phyloP scores from a whole-genome alignment of 2,113 vertebrate genomes.

The Cisticola juncidis region DNA sequence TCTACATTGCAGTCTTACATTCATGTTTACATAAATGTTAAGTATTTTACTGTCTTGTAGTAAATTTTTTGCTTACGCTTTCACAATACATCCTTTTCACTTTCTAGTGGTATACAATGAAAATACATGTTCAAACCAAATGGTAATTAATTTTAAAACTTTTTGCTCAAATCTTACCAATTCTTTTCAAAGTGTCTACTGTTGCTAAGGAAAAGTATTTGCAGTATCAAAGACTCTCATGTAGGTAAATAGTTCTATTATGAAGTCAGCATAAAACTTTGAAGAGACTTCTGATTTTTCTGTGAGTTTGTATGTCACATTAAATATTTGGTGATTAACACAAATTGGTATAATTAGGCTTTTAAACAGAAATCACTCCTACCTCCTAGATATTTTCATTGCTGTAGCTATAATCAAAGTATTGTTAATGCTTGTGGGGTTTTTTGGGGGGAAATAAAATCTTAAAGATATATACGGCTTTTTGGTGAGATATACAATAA shows the following conservation, averaged over 20 bases:
- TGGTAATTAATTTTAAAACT: neutral
- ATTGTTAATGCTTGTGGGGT: neutral
- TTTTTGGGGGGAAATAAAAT: neutral
- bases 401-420: neutral
- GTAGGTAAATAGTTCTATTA: neutral
- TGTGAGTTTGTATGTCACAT: neutral
- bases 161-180: neutral
- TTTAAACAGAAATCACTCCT: neutral
- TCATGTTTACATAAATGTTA: neutral
- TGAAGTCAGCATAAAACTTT: neutral
- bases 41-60: neutral
- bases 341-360: fast-evolving
- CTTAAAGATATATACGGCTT: neutral
- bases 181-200: neutral
- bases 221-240: neutral
- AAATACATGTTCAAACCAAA: neutral
- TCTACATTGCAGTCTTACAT: neutral
- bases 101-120: fast-evolving
- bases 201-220: neutral
- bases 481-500: neutral
- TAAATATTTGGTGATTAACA: neutral
- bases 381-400: neutral
- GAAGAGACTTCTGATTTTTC: neutral
- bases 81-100: neutral
- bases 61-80: neutral